Evolutionary conservation across 2,113 vertebrate genomes (phyloP).

Genomic region (Amblyopsis rosae): DNA sequence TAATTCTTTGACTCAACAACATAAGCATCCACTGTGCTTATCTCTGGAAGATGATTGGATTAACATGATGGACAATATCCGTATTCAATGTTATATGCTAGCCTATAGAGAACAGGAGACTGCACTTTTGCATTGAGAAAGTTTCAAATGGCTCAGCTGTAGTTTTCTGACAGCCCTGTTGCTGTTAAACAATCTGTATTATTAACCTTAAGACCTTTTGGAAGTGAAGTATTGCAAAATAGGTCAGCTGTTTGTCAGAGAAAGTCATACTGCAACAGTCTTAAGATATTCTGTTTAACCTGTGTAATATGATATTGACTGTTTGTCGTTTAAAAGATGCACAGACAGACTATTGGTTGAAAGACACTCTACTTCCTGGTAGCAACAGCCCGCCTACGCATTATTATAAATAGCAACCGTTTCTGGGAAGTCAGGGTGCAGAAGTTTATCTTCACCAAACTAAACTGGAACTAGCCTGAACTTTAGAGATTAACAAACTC

Average conservation of each 20-base stretch:
- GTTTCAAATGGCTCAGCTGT: background rate
- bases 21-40: no score
- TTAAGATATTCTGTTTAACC: background rate
- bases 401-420: conserved; percentile 66
- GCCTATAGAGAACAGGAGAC: no score
- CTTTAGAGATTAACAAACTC: no score
- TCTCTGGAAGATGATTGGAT: no score
- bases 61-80: no score
- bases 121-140: background rate
- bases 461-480: background rate
- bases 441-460: conserved; percentile 56
- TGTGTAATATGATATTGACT: conserved; percentile 46
- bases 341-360: conserved; percentile 37
- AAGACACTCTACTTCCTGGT: conserved; percentile 49
- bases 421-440: conserved; percentile 73
- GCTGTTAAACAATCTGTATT: background rate
- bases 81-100: no score
- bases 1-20: no score
- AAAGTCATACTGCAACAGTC: background rate
- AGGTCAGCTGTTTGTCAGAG: no score
- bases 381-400: conserved; percentile 65
- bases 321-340: background rate
- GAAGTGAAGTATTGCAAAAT: background rate
- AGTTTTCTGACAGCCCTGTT: background rate
- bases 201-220: background rate